Base-by-base conservation (phyloP, 2,888 invertebrate genomes). In the Cacoxenus indagator region DNA sequence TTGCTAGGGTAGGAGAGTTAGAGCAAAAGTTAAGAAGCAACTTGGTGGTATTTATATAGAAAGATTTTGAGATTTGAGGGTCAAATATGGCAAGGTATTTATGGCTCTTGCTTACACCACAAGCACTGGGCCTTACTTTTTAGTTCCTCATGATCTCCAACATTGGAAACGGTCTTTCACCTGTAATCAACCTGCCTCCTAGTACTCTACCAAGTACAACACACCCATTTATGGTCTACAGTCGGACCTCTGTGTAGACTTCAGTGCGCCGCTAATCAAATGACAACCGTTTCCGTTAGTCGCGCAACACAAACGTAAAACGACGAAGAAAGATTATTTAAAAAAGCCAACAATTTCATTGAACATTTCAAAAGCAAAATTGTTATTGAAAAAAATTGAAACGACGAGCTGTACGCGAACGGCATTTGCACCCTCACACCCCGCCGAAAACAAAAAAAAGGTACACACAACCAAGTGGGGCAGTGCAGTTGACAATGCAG, bases 361-460 rank as follows among this genome's bases (percentile, higher is more conserved):
- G n/a, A 59, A 59, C 59, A 59, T 59, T 59, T 59, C 59, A 59
- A 59, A 59, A 31, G 59, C 59, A 59, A 59, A 59, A 59, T 24
- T 8, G 51, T 51, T 51, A 6, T 4, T 17, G 19, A 48, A n/a
- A 48, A 51, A 22, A 51, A 37, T 1, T 37, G 22, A 19, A 22
- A 51, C 19, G 22, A 51, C 2, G 5, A 8, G 14, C 8, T 37
- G 37, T 14, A 37, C 14, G 37, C 37, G 37, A 37, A 37, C 37
- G 37, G 37, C 37, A 37, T 14, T 37, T 4, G 61, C 22, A 43
- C n/a, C 24, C 26, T 22, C 27, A 22, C 55, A 22, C 37, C 8
- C 37, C n/a, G 14, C 22, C 43, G 1, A 43, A 37, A 61, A 26
- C 5, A 14, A 2, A 55, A 17, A 22, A 17, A 22, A 26, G 14